A percentile compares a stretch with the other conserved stretches of the same genome.
These are phyloP conservation scores for Amphimallon solstitiale DNA, from an alignment of 2,888 invertebrate species.

Conservation along the genomic window DNA sequence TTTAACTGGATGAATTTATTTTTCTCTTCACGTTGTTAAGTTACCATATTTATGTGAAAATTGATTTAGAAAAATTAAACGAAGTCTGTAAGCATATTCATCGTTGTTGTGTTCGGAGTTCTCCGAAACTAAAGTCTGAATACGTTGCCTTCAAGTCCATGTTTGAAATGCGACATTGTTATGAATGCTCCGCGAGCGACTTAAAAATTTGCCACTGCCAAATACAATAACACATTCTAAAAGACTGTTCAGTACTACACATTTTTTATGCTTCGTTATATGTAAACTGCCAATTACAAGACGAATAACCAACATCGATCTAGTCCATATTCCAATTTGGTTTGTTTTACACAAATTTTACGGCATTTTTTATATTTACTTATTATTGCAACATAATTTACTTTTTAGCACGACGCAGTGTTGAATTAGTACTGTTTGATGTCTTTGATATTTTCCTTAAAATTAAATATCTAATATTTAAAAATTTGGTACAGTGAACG, in stretches of 20 bases:
- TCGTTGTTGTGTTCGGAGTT: conserved; percentile 44
- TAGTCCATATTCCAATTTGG: conserved; percentile 4
- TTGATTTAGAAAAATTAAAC: conserved; percentile 33
- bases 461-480: too few relatives aligned
- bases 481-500: too few relatives aligned
- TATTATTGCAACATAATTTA: too few relatives aligned
- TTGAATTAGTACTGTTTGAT: too few relatives aligned
- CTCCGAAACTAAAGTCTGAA: conserved; percentile 65
- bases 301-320: conserved; percentile 5
- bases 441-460: too few relatives aligned
- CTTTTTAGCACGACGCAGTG: too few relatives aligned
- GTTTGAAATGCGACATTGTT: conserved; percentile 51
- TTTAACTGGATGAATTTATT: conserved; percentile 6
- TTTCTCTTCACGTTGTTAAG: conserved; percentile 36
- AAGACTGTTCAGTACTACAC: conserved; percentile 23
- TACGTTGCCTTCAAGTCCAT: conserved; percentile 62
- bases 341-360: neutral
- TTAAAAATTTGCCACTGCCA: conserved; percentile 48
- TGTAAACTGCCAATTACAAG: conserved; percentile 20
- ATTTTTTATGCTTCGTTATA: neutral
- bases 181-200: conserved; percentile 43
- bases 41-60: conserved; percentile 46
- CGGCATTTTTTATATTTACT: too few relatives aligned
- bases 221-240: conserved; percentile 28
- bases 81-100: conserved; percentile 40